Conservation (phyloP, 35 echinoderm and acorn worm genomes). For the Apostichopus parvimensis region DNA sequence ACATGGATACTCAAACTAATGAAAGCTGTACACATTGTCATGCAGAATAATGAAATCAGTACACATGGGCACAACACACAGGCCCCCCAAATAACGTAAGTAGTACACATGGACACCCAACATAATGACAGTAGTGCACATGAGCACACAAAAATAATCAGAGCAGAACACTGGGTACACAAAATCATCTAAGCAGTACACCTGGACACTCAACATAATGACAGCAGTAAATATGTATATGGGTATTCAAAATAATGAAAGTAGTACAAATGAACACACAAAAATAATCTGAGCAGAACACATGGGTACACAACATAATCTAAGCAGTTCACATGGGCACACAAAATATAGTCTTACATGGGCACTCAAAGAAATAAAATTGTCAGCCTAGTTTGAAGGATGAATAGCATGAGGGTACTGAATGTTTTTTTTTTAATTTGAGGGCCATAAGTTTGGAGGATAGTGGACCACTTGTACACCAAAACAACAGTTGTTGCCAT, state of each 20-base stretch:
- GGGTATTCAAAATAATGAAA: background rate
- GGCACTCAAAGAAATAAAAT: too few species aligned
- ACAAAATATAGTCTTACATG: conserved; percentile 50
- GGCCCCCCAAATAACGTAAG: background rate
- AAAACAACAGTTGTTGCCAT: too few species aligned
- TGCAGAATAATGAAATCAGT: conserved; percentile 38
- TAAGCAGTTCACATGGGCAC: conserved; percentile 62
- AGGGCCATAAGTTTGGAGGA: too few species aligned
- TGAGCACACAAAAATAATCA: conserved; percentile 83
- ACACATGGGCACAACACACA: conserved; percentile 65
- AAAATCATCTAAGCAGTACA: background rate
- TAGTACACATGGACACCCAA: background rate
- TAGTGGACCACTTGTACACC: too few species aligned
- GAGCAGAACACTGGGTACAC: conserved; percentile 19
- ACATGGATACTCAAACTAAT: background rate
- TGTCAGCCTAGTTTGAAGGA: too few species aligned
- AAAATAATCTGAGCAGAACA: conserved; percentile 66
- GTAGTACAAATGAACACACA: conserved; percentile 91
- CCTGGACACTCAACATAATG: background rate
- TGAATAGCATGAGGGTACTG: too few species aligned
- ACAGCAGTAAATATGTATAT: background rate
- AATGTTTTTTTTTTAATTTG: too few species aligned
- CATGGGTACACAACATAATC: conserved; percentile 51
- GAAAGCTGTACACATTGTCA: background rate
- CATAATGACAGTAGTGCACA: conserved; percentile 64